Evolutionary conservation across 35 echinoderm and acorn worm genomes (phyloP), one percentile per base, ranked within the genome.

Genomic region (Anneissia japonica): DNA sequence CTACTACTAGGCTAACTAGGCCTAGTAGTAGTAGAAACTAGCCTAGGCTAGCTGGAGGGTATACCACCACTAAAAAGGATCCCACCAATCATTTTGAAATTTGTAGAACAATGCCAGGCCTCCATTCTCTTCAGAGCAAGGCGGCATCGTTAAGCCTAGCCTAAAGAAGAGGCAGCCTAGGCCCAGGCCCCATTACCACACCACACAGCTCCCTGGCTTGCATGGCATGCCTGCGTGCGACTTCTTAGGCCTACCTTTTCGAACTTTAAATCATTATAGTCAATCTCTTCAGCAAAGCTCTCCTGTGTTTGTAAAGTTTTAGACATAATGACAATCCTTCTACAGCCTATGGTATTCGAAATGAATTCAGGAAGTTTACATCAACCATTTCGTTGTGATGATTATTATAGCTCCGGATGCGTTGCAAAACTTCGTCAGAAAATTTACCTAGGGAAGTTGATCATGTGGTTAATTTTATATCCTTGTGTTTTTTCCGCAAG

Each of bases 251-350:
- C 36, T 73, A 92, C 90, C 85, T 75, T 87, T 81, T 92, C 90
- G 64, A 92, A 92, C 28, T 92, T 39, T 32, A 92, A 40, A 26
- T 92, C 85, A 77, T 83, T 77, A 37, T 84, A 92, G 26, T 92
- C 90, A 40, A 92, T 86, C 38, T 92, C 90, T 76, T 92, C 90
- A 3, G 85, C 83, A 74, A 92, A 92, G 46, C 90, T 92, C 30
- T 82, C 86, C 41, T 92, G 85, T 30, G 85, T 40, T 87, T 84
- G 73, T 4, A 92, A 74, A n/a, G n/a, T n/a, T 55, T 82, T 85
- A 51, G 90, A 77, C 88, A 90, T 90, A 64, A 72, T 78, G 34
- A 36, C 32, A 64, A 64, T 64, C 11, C 19, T 23, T 64, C 19
- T 9, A 23, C 51, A 64, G 51, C 6, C 26, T 26, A n/a, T 12